These are phyloP conservation scores for zebrafish (Danio rerio) DNA, from an alignment of 2,113 vertebrate genomes.

Conservation along the genomic window DNA sequence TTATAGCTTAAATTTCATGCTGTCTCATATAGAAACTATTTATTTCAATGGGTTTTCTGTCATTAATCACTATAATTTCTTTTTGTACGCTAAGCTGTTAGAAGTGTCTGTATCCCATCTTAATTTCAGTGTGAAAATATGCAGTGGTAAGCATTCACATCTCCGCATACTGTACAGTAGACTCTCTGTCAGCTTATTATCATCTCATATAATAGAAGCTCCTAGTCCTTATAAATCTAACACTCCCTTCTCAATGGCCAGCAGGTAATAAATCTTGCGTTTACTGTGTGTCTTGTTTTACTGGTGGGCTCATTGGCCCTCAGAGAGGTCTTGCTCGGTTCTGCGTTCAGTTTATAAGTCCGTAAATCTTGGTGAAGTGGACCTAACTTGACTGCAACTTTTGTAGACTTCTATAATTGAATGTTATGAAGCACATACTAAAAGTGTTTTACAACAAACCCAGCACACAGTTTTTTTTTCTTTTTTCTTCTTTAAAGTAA, in stretches of 20 bases:
- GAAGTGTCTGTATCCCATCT: neutral
- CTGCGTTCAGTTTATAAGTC: neutral
- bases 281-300: slow-evolving; percentile 5
- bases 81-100: neutral
- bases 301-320: neutral
- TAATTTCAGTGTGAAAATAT: slow-evolving; percentile 2
- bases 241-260: neutral
- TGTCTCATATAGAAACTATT: neutral
- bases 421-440: neutral
- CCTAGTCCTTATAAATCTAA: neutral
- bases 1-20: too few relatives aligned
- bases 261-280: slow-evolving; percentile 21
- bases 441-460: neutral
- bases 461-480: neutral
- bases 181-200: slow-evolving; percentile 13
- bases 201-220: neutral
- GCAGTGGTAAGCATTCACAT: neutral
- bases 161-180: neutral
- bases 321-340: slow-evolving; percentile 1
- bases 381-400: neutral
- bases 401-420: neutral
- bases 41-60: neutral
- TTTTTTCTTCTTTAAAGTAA: neutral
- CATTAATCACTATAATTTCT: neutral
- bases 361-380: neutral